Conservation (phyloP, 2,888 invertebrate genomes). For the Pseudeuparius sepicola region DNA sequence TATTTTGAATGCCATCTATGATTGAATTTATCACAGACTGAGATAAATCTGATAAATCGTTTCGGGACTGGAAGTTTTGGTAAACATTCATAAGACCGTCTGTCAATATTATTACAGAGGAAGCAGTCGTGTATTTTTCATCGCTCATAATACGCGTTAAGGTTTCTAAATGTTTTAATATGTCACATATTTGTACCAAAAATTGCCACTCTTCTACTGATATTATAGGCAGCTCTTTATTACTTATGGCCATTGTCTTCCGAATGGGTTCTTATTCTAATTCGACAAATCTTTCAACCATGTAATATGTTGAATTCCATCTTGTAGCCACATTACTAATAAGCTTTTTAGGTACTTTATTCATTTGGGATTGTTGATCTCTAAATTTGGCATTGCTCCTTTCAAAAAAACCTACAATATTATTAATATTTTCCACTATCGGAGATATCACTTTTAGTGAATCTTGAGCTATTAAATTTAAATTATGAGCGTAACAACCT, state of each 20-base stretch:
- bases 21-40: no score
- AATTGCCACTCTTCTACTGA: slow-evolving; percentile 21
- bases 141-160: slow-evolving; percentile 21
- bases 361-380: slow-evolving; percentile 11
- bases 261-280: slow-evolving; percentile 14
- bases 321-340: slow-evolving; percentile 16
- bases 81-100: slow-evolving; percentile 18
- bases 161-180: slow-evolving; percentile 22
- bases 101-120: slow-evolving; percentile 21
- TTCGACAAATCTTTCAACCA: slow-evolving; percentile 17
- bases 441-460: not conserved
- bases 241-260: slow-evolving; percentile 14
- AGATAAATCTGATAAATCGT: no score
- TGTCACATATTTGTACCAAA: slow-evolving; percentile 17
- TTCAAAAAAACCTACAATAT: slow-evolving; percentile 7
- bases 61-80: no score
- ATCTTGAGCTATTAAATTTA: slow-evolving; percentile 6
- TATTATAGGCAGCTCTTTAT: slow-evolving; percentile 15
- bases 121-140: slow-evolving; percentile 21
- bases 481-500: slow-evolving; percentile 9
- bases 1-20: no score
- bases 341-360: slow-evolving; percentile 14
- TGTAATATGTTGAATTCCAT: slow-evolving; percentile 19
- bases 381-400: slow-evolving; percentile 24
- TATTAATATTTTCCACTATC: slow-evolving; percentile 1